A percentile compares a stretch with the other conserved stretches of the same genome.
Evolutionary conservation across 30 jellyfish, hydroid and myxozoan species (phyloP).

Genomic region (Pseudorhiza aurosa): DNA sequence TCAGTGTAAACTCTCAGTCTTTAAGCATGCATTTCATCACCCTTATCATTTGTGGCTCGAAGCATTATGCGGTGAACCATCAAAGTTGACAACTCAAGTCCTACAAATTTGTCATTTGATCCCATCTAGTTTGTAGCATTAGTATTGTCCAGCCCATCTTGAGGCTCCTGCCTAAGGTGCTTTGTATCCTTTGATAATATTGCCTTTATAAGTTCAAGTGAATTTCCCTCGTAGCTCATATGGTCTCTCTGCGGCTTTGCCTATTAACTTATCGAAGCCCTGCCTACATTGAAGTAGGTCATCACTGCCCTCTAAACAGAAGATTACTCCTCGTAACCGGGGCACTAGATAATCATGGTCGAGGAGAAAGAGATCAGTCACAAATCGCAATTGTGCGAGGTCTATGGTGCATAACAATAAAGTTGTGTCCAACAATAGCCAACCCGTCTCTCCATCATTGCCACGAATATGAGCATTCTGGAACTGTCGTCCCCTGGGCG

Average conservation of each 20-base stretch:
- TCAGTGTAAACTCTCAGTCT: conserved; percentile 2
- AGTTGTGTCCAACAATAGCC: too few species aligned
- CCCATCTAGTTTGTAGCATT: conserved; percentile 11
- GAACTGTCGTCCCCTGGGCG: too few species aligned
- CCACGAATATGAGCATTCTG: too few species aligned
- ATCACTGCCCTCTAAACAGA: not conserved
- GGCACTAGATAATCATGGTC: too few species aligned
- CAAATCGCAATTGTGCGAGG: too few species aligned
- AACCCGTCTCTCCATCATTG: too few species aligned
- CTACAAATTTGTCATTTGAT: conserved; percentile 16
- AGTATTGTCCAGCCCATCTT: conserved; percentile 43
- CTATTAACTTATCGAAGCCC: not conserved
- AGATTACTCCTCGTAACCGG: too few species aligned
- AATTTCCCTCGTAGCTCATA: not conserved
- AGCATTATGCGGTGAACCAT: conserved; percentile 46
- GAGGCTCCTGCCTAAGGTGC: not conserved
- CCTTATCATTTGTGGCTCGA: conserved; percentile 4
- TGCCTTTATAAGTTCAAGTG: not conserved
- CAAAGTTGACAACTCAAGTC: conserved; percentile 10
- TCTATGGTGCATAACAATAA: too few species aligned
- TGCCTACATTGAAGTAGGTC: not conserved
- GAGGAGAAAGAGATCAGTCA: too few species aligned
- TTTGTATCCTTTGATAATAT: conserved; percentile 14
- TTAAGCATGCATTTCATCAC: conserved; percentile 24
- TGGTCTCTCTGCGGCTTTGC: not conserved